Conservation (phyloP, 2,888 invertebrate genomes). For the Apamea crenata region DNA sequence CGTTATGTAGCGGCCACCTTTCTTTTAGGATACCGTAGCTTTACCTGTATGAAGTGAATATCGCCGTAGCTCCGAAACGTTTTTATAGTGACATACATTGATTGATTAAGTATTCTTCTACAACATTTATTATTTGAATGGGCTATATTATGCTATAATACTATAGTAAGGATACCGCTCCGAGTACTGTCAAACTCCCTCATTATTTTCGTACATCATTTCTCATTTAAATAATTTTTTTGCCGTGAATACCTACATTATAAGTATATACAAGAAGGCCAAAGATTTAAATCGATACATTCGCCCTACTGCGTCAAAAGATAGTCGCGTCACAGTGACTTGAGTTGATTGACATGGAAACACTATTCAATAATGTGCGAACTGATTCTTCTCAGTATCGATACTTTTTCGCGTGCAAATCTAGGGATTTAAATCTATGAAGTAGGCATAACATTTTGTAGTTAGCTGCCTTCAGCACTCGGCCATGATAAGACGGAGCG, state of each 20-base stretch:
- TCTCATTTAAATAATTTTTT: background rate
- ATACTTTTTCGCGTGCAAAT: background rate
- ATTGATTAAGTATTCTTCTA: constrained; percentile 21
- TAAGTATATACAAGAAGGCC: background rate
- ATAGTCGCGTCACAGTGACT: background rate
- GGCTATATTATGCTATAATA: constrained; percentile 13
- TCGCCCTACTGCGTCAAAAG: background rate
- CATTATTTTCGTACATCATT: background rate
- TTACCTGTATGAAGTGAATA: background rate
- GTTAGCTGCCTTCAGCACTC: background rate
- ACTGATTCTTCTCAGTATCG: background rate
- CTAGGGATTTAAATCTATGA: background rate
- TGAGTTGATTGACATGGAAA: background rate
- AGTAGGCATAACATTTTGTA: background rate
- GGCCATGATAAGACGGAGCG: background rate
- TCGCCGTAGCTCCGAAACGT: constrained; percentile 11
- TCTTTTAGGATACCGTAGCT: background rate
- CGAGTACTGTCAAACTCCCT: background rate
- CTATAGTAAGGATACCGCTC: background rate
- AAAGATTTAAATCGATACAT: background rate
- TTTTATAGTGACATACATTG: constrained; percentile 1
- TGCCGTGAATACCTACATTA: background rate
- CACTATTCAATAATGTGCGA: background rate
- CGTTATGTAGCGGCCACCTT: background rate
- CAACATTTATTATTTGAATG: constrained; percentile 32